Base-by-base conservation (phyloP, 2,888 invertebrate genomes). In the Troides aeacus region DNA sequence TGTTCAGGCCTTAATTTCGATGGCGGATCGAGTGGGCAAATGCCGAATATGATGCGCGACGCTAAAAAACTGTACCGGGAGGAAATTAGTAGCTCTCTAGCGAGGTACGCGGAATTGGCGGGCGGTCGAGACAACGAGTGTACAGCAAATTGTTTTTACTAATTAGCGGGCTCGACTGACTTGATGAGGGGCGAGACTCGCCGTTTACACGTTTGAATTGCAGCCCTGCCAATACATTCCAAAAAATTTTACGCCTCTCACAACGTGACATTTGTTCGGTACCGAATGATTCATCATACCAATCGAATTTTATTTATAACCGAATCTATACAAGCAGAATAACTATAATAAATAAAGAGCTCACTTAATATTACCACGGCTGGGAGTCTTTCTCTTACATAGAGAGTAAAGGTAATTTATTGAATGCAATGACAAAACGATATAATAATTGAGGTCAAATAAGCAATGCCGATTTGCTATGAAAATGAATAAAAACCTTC, bases 31-130 rank as follows among this genome's bases (percentile, higher is more conserved):
- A 88, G 89, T 87, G 89, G 85, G 81, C 91, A 89, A 91, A 91
- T 90, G 88, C 92, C 92, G 91, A 92, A 92, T 93, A 92, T 92
- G 92, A 92, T 89, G 91, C 90, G 87, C 89, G 90, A 85, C 86
- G 85, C 84, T 81, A 88, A 92, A 92, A 92, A 92, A 91, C 87
- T 84, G 81, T 88, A 85, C 87, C 80, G 86, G 90, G 89, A 86
- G 87, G 90, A 91, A 92, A 92, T 92, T 92, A 92, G 91, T 90
- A 90, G 90, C 87, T 89, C 88, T 90, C 91, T 92, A 91, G 90
- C 86, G 86, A 86, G 84, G 85, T 90, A 91, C 90, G 88, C 80
- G 87, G 92, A 91, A 92, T 86, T 90, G 90, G 89, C 90, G 90
- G 92, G 91, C 91, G 91, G 90, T 91, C 89, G 89, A 84, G 81